phyloP scores from a whole-genome alignment of 1,140 invertebrate species.

The Zelostemma sp. region DNA sequence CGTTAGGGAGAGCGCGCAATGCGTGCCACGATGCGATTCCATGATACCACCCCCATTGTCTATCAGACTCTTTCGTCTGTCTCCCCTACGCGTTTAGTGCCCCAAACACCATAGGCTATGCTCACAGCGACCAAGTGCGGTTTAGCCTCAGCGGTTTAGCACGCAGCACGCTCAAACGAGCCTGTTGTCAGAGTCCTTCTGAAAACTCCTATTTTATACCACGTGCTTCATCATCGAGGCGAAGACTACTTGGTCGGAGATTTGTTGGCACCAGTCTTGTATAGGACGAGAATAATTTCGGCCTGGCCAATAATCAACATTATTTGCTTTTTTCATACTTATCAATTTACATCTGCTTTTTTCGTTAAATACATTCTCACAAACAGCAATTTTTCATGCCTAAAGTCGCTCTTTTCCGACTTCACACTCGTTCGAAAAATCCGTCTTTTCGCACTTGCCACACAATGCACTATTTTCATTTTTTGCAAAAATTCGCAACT shows the following conservation, averaged over 20 bases:
- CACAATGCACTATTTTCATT: too few relatives aligned
- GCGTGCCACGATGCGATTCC: constrained; percentile 63
- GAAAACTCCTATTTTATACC: constrained; percentile 7
- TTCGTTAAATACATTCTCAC: too few relatives aligned
- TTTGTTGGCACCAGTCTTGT: too few relatives aligned
- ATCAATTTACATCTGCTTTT: too few relatives aligned
- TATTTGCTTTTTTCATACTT: too few relatives aligned
- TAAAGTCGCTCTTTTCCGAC: too few relatives aligned
- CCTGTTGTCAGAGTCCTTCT: constrained; percentile 49
- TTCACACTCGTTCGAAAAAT: too few relatives aligned
- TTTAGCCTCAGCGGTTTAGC: constrained; percentile 64
- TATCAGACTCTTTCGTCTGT: constrained; percentile 50
- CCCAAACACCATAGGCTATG: constrained; percentile 35
- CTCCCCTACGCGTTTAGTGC: constrained; percentile 40
- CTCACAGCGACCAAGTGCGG: constrained; percentile 60
- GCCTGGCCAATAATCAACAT: too few relatives aligned
- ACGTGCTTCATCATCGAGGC: constrained; percentile 10
- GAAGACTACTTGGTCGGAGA: constrained; percentile 31
- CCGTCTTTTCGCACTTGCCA: too few relatives aligned
- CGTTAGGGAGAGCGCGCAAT: constrained; percentile 62
- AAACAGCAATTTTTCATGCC: too few relatives aligned
- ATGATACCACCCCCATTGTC: constrained; percentile 66
- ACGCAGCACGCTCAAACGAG: constrained; percentile 65
- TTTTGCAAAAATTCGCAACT: too few relatives aligned
- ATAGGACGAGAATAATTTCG: too few relatives aligned